Conservation (phyloP, 2,888 invertebrate species). For the Rhingia campestris region DNA sequence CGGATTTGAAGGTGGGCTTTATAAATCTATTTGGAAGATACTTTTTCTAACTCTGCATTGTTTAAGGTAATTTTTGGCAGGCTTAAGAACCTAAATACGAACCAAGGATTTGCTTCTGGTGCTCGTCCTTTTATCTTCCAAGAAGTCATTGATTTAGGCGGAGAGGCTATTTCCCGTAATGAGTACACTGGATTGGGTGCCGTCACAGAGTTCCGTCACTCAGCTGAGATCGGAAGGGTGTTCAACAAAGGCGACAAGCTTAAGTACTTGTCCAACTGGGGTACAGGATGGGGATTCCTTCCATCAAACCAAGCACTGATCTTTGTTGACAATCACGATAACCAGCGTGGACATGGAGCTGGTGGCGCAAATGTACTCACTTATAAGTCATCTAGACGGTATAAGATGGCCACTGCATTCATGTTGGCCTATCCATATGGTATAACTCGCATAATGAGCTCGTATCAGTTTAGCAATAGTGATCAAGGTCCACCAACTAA, state of each 20-base stretch:
- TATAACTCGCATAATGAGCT: conserved; percentile 92
- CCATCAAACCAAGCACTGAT: conserved; percentile 86
- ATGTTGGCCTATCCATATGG: conserved; percentile 95
- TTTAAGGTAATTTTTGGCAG: conserved; percentile 83
- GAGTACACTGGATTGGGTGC: conserved; percentile 85
- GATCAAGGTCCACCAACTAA: conserved; percentile 89
- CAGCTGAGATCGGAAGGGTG: conserved; percentile 83
- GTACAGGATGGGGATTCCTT: conserved; percentile 87
- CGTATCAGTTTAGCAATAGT: conserved; percentile 87
- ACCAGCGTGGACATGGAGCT: conserved; percentile 90
- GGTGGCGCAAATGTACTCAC: conserved; percentile 86
- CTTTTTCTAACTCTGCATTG: too few species aligned
- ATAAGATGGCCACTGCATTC: conserved; percentile 92
- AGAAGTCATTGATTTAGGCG: conserved; percentile 89
- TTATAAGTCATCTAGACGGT: conserved; percentile 87
- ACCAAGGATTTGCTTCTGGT: conserved; percentile 86
- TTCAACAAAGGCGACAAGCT: conserved; percentile 86
- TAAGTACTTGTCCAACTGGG: conserved; percentile 87
- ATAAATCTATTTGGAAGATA: not conserved
- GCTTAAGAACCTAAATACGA: conserved; percentile 85
- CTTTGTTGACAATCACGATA: conserved; percentile 96
- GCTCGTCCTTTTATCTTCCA: conserved; percentile 88
- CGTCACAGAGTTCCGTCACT: conserved; percentile 89
- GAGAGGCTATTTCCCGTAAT: conserved; percentile 82
- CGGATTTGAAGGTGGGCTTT: conserved; percentile 84